Evolutionary conservation across 2,113 vertebrate species (phyloP).

Genomic region (Octodon degus): DNA sequence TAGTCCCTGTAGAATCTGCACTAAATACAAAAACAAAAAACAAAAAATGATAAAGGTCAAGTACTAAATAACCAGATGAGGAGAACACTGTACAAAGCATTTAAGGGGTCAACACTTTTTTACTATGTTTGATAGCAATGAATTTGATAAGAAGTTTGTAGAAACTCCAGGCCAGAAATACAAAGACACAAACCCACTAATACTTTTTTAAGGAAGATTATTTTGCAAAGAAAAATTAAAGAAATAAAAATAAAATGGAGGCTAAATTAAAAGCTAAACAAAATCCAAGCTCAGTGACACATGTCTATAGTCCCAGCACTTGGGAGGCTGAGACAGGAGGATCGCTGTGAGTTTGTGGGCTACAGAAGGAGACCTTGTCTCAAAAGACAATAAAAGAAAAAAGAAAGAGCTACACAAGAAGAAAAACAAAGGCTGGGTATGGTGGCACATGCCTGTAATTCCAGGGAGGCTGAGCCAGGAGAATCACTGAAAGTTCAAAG

Average conservation of each 20-base stretch:
- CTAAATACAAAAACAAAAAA: neutral
- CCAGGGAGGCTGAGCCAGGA: too few species aligned
- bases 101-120: slow-evolving; percentile 99
- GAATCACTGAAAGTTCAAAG: too few species aligned
- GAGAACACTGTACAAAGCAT: slow-evolving; percentile 93
- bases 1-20: too few species aligned
- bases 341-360: too few species aligned
- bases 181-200: slow-evolving; percentile 94
- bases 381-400: too few species aligned
- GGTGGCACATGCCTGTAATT: too few species aligned
- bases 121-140: slow-evolving; percentile 92
- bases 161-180: slow-evolving; percentile 93
- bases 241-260: slow-evolving; percentile 92
- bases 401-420: too few species aligned
- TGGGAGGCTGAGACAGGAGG: too few species aligned
- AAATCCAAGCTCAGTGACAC: slow-evolving; percentile 82
- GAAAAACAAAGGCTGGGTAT: too few species aligned
- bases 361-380: too few species aligned
- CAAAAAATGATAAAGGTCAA: slow-evolving; percentile 86
- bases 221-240: slow-evolving; percentile 94
- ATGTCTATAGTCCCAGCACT: neutral
- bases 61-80: slow-evolving; percentile 87
- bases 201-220: slow-evolving; percentile 95
- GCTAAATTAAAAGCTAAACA: slow-evolving; percentile 94
- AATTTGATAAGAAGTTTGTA: slow-evolving; percentile 93